Evolutionary conservation across 2,888 invertebrate species (phyloP).

Genomic region (Platynereis dumerilii): DNA sequence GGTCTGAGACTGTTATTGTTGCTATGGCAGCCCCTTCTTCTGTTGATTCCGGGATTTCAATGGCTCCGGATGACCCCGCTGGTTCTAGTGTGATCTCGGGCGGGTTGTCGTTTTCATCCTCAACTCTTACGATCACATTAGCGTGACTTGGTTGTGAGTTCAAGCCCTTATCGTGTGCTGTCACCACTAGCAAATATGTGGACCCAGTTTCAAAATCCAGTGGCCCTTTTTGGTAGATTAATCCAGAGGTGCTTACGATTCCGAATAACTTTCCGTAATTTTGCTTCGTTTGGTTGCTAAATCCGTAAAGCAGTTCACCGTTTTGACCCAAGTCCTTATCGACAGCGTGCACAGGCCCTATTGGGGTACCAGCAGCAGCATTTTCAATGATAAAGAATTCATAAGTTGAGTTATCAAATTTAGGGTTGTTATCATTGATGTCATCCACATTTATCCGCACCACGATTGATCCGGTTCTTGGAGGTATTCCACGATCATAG

Average conservation of each 20-base stretch:
- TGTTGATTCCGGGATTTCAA: slow-evolving; percentile 20
- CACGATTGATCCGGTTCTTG: slow-evolving; percentile 5
- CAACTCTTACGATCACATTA: slow-evolving; percentile 24
- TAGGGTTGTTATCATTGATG: slow-evolving; percentile 20
- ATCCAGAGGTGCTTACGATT: slow-evolving; percentile 10
- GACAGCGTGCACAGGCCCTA: slow-evolving; percentile 8
- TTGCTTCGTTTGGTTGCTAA: neutral
- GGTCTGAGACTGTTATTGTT: slow-evolving; percentile 26
- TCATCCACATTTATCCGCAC: slow-evolving; percentile 14
- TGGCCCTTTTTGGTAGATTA: slow-evolving; percentile 14
- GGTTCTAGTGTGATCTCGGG: slow-evolving; percentile 21
- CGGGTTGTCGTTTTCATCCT: slow-evolving; percentile 32
- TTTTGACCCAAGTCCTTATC: slow-evolving; percentile 17
- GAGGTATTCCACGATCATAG: slow-evolving; percentile 8
- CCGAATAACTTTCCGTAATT: slow-evolving; percentile 9
- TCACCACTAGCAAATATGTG: slow-evolving; percentile 23
- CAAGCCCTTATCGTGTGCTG: slow-evolving; percentile 25
- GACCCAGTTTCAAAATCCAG: slow-evolving; percentile 30
- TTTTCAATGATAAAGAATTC: slow-evolving; percentile 9
- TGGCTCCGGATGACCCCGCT: slow-evolving; percentile 1
- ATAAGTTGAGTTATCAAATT: slow-evolving; percentile 20
- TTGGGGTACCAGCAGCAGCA: neutral
- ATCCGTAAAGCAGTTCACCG: slow-evolving; percentile 5
- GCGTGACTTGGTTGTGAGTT: slow-evolving; percentile 19
- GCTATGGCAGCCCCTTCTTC: slow-evolving; percentile 17